Evolutionary conservation across 2,888 invertebrate species (phyloP).

Genomic region (Catocala sponsa): DNA sequence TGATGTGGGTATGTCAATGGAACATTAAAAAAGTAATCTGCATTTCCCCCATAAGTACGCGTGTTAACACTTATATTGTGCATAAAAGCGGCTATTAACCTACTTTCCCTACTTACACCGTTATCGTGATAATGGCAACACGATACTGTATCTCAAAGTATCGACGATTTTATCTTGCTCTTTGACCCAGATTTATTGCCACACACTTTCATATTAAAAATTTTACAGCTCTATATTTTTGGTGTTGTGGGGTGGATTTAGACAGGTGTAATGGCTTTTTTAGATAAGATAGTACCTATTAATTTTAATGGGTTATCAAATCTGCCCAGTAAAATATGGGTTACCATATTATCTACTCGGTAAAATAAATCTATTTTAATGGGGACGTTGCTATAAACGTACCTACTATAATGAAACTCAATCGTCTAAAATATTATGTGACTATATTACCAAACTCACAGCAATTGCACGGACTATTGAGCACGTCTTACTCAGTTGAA

Average conservation of each 20-base stretch:
- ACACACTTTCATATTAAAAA: conserved; percentile 12
- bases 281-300: no score
- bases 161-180: conserved; percentile 63
- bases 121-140: conserved; percentile 52
- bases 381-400: no score
- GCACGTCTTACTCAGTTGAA: no score
- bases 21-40: conserved; percentile 16
- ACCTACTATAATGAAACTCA: no score
- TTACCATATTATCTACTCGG: no score
- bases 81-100: conserved; percentile 51
- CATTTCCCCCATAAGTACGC: conserved; percentile 17
- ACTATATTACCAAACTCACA: no score
- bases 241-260: neutral
- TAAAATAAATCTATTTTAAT: no score
- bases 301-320: no score
- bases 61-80: conserved; percentile 31
- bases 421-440: no score
- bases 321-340: no score
- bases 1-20: conserved; percentile 12
- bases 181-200: conserved; percentile 57
- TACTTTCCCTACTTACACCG: conserved; percentile 49
- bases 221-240: neutral
- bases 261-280: no score
- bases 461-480: no score
- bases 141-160: conserved; percentile 58